Evolutionary conservation across 2,797 vertebrate species (phyloP), one percentile per base, ranked within the genome.

Genomic region (Hydrolagus colliei): DNA sequence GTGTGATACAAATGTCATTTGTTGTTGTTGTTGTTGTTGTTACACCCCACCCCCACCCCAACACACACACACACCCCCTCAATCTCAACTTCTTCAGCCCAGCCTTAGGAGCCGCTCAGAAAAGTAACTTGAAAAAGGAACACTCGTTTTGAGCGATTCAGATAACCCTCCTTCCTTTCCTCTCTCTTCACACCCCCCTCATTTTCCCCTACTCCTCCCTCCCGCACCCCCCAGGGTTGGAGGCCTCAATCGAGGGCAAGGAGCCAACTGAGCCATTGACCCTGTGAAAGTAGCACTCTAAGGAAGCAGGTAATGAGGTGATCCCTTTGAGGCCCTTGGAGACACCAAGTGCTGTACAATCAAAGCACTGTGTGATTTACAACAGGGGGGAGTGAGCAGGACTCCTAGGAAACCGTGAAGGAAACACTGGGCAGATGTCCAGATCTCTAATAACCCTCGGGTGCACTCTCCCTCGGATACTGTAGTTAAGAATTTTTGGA

Each of bases 341-440:
- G 63, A 68, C 79, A 63, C 65, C 79, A 41, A 77, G 75, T 77
- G 41, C 75, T 61, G 75, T 84, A 84, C 79, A 84, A 84, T 84
- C 79, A 84, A 84, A 84, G 79, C 79, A 68, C 65, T 84, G 79
- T 80, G 65, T 84, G 79, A 84, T 84, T 84, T 84, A 84, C 65
- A 84, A 27, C 79, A 71, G 65, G 79, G 79, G 74, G 32, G 65
- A 84, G 79, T 71, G 16, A 84, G 79, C 65, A 84, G 79, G 79
- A 84, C 79, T 84, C 79, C 79, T 84, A 84, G 79, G 79, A 84
- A 84, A 84, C 79, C 79, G 79, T 35, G 79, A 80, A 71, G 79
- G 79, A 84, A 82, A 71, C 79, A 84, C 79, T 84, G 79, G 79
- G 79, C 79, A 84, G 79, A 84, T 84, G 79, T 84, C 79, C 79